Percentiles rank a stretch among this genome's conserved stretches.
phyloP scores from a whole-genome alignment of 2,888 invertebrate genomes.

The Callinectes sapidus region DNA sequence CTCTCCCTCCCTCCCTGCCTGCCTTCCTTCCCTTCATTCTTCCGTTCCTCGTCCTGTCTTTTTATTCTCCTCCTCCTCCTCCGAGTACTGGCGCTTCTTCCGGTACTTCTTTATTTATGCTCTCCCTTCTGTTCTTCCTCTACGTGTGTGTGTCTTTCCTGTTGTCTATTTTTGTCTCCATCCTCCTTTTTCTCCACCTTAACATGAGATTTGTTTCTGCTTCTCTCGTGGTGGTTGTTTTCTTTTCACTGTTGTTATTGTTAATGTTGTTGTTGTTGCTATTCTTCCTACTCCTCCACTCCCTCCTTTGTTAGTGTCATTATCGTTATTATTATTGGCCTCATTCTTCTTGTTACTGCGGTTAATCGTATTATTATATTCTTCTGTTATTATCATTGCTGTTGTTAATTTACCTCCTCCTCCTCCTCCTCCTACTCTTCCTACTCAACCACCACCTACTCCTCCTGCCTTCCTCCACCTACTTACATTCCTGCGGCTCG shows the following conservation, averaged over 20 bases:
- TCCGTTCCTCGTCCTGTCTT: neutral
- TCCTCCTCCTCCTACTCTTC: neutral
- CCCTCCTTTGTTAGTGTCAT: no score
- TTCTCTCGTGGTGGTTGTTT: no score
- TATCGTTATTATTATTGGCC: no score
- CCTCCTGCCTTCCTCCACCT: neutral
- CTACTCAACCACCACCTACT: neutral
- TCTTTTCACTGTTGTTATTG: no score
- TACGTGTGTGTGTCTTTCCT: neutral
- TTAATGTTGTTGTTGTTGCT: no score
- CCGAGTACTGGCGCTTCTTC: neutral
- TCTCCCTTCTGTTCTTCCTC: neutral
- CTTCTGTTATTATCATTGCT: neutral
- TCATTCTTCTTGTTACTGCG: no score
- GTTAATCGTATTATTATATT: no score
- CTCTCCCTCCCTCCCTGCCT: neutral
- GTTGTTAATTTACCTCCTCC: neutral
- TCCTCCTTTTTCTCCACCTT: neutral
- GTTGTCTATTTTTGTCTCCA: neutral
- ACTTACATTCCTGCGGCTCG: neutral
- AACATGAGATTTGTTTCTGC: no score
- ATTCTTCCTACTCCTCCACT: no score
- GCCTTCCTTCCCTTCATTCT: neutral
- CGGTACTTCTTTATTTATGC: neutral
- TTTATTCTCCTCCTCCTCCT: neutral